These are phyloP conservation scores for Phoenicopterus ruber DNA, from an alignment of 2,113 vertebrate species.

Conservation along the genomic window DNA sequence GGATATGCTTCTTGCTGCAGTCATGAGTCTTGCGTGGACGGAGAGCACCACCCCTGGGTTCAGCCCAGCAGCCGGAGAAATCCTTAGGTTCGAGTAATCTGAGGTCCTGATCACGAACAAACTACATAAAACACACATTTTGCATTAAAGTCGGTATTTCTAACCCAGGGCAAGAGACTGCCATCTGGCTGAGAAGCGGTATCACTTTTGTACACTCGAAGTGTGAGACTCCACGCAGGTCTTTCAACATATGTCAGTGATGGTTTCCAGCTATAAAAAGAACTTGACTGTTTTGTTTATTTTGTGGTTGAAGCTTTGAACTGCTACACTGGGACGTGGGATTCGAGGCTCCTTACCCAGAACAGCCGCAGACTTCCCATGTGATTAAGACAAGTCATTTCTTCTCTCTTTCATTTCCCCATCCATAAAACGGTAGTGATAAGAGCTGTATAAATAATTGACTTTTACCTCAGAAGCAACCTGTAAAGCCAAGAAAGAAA, in stretches of 20 bases:
- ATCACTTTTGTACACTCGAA: not conserved
- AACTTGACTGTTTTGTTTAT: not conserved
- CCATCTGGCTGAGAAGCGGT: fast-evolving
- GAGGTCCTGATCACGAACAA: not conserved
- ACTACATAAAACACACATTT: fast-evolving
- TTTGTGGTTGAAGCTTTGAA: constrained; percentile 5
- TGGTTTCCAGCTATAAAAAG: not conserved
- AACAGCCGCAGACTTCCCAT: not conserved
- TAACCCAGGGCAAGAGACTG: not conserved
- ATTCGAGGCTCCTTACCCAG: not conserved
- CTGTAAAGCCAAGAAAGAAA: not conserved
- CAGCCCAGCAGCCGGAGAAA: not conserved
- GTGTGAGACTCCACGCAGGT: not conserved
- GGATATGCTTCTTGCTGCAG: not conserved
- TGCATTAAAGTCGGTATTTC: not conserved
- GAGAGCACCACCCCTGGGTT: not conserved
- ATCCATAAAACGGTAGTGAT: not conserved
- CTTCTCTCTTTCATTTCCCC: not conserved
- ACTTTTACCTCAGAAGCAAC: not conserved
- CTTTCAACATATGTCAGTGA: not conserved
- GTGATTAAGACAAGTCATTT: not conserved
- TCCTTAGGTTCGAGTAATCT: not conserved
- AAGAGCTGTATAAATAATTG: not conserved
- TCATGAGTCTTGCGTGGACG: not conserved
- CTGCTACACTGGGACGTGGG: not conserved